These are phyloP conservation scores for Scopus umbretta DNA, from an alignment of 2,113 vertebrate species.

Conservation along the genomic window DNA sequence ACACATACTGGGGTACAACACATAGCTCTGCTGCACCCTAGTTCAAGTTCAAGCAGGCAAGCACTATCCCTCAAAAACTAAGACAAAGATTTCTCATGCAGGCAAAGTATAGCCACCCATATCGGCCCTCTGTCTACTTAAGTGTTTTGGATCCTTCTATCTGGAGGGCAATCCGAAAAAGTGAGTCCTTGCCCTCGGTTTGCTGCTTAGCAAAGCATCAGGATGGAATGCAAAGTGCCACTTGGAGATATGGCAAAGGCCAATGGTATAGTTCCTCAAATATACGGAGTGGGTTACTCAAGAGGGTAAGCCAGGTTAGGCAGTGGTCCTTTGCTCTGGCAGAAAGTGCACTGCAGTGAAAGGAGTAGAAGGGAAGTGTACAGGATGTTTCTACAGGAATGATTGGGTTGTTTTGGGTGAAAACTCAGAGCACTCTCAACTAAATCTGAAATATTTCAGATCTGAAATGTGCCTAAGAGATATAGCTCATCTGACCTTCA, in stretches of 20 bases:
- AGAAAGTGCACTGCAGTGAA: neutral
- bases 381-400: neutral
- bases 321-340: neutral
- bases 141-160: neutral
- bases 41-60: neutral
- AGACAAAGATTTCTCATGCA: neutral
- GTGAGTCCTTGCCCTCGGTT: neutral
- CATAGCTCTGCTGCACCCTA: neutral
- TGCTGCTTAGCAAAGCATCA: neutral
- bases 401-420: neutral
- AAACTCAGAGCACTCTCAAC: neutral
- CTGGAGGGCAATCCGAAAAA: neutral
- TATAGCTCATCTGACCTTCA: neutral
- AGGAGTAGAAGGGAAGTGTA: neutral
- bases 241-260: constrained; percentile 2
- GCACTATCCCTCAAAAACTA: neutral
- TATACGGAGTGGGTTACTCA: neutral
- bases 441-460: neutral
- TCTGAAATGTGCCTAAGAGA: neutral
- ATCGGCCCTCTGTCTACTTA: neutral
- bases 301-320: neutral
- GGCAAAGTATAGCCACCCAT: neutral
- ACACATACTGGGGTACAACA: neutral
- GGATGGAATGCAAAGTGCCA: constrained; percentile 33
- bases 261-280: neutral